These are phyloP conservation scores for Leptobrachium ailaonicum DNA, from an alignment of 2,113 vertebrate genomes.

Conservation along the genomic window DNA sequence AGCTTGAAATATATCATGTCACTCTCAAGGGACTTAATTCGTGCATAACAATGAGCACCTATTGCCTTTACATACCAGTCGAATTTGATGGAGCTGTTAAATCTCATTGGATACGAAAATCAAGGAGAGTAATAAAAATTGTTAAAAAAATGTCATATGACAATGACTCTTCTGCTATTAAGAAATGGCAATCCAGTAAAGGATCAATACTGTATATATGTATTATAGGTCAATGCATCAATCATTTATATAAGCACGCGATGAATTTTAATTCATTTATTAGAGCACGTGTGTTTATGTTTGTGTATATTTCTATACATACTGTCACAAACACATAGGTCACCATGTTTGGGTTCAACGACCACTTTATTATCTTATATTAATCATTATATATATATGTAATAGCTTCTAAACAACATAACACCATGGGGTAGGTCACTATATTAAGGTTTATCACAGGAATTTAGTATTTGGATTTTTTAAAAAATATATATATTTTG, in stretches of 20 bases:
- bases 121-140: not conserved
- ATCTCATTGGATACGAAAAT: conserved; percentile 29
- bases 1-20: not conserved
- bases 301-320: no score
- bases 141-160: conserved; percentile 7
- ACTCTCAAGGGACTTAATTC: conserved; percentile 6
- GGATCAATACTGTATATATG: conserved; percentile 6
- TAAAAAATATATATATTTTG: no score
- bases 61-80: conserved; percentile 11
- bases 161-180: conserved; percentile 14
- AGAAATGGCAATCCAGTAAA: not conserved
- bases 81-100: conserved; percentile 12
- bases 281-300: no score
- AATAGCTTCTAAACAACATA: no score
- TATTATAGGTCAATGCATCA: not conserved
- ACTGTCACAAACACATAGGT: no score
- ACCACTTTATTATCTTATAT: no score
- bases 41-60: conserved; percentile 18
- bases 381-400: no score
- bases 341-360: no score
- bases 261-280: not conserved
- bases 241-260: not conserved
- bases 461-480: no score
- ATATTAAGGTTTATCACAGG: no score
- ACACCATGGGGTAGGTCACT: no score